Evolutionary conservation across 2,888 invertebrate species (phyloP).

Genomic region (Blastobasis adustella): DNA sequence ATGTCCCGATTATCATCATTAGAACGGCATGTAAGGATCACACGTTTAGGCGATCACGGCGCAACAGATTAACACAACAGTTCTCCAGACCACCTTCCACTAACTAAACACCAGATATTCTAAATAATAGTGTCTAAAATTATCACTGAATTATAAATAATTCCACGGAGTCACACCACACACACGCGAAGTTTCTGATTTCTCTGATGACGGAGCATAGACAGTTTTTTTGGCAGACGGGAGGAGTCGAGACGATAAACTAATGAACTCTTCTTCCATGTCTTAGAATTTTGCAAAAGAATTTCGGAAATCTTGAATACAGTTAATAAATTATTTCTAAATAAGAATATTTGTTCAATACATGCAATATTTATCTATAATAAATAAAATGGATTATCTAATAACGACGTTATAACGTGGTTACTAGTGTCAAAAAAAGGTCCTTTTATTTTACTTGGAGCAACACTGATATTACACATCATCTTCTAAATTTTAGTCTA

Average conservation of each 20-base stretch:
- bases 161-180: constrained; percentile 38
- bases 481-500: constrained; percentile 64
- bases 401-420: background rate
- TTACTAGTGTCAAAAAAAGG: background rate
- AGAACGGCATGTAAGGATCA: constrained; percentile 55
- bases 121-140: constrained; percentile 55
- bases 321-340: too few species aligned
- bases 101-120: constrained; percentile 44
- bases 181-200: constrained; percentile 59
- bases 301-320: too few species aligned
- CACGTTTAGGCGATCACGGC: constrained; percentile 58
- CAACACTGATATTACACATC: constrained; percentile 60
- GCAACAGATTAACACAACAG: constrained; percentile 37
- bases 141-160: constrained; percentile 61
- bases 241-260: too few species aligned
- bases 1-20: constrained; percentile 37
- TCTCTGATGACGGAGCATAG: constrained; percentile 51
- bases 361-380: too few species aligned
- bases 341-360: too few species aligned
- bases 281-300: too few species aligned
- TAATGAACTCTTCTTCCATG: too few species aligned
- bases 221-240: constrained; percentile 36
- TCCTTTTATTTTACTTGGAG: constrained; percentile 14
- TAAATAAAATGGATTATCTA: too few species aligned
- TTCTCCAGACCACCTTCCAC: constrained; percentile 38